Evolutionary conservation across 2,888 invertebrate species (phyloP), one percentile per base, ranked within the genome.

Genomic region (Drosophila emarginata): DNA sequence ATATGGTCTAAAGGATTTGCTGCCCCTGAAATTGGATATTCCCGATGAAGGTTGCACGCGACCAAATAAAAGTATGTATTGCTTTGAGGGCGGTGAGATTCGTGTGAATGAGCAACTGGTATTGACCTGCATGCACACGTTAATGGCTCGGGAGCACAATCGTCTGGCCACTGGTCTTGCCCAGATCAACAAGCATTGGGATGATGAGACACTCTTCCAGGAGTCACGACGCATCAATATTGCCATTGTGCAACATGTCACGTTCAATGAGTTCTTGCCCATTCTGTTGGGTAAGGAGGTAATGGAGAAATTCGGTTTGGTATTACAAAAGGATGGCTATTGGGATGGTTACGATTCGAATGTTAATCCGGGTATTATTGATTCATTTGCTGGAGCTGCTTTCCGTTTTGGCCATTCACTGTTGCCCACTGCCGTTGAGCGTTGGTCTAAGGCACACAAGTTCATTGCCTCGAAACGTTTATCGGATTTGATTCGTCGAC

Each of bases 391-490:
- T n/a, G 94, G 97, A 12, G 97, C 97, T 52, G 97, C 97, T 11
- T 98, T 97, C 92, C 94, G 98, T 84, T 97, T 98, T 83, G 98
- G 97, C 0, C 98, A 98, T 90, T 97, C 97, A 0, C 92, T 98
- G 15, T 91, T 98, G 71, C 97, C 97, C 9, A 97, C 97, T 1
- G 96, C 97, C 23, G 96, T 97, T 4, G 97, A 98, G 91, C 94
- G 97, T 89, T 98, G 97, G 97, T 97, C 97, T 63, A 98, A 97
- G 92, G 97, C 97, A 23, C 97, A 98, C 91, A 97, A 97, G 92
- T 97, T 97, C 89, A 97, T 98, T 77, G 97, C 97, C 74, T 97
- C 97, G 0, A 97, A 97, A 90, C 94, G 97, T 81, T 92, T 98
- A 57, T 97, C 97, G 0, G 97, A 97, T 89, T 93, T 97, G 64